Evolutionary conservation across 2,888 invertebrate genomes (phyloP).

Genomic region (Doris montereyensis): DNA sequence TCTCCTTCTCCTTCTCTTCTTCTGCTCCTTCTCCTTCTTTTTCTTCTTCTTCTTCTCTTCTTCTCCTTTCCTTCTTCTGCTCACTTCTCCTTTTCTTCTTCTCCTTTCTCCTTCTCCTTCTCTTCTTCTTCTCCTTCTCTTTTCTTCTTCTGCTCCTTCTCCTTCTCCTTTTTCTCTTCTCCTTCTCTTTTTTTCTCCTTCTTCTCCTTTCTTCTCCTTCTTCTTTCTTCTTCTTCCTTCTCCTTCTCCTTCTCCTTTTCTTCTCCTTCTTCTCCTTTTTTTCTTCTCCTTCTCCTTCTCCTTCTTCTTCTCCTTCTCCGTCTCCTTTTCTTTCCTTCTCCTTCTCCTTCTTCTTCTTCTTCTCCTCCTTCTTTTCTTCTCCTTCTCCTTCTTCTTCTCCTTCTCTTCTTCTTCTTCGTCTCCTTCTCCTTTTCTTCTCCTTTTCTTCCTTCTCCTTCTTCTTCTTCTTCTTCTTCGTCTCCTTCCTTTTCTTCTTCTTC

Average conservation of each 20-base stretch:
- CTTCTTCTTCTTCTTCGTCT: no score
- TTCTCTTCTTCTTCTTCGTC: no score
- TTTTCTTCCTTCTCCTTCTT: background rate
- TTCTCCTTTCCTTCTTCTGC: background rate
- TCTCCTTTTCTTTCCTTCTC: conserved; percentile 1
- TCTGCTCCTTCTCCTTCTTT: no score
- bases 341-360: background rate
- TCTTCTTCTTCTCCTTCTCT: background rate
- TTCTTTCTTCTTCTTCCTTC: background rate
- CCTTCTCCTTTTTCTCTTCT: background rate
- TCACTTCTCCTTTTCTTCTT: background rate
- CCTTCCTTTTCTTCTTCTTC: background rate
- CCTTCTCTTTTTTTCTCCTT: background rate
- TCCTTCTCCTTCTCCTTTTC: background rate
- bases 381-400: background rate
- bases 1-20: no score
- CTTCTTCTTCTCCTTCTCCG: no score
- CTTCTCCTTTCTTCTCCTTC: background rate
- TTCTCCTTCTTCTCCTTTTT: background rate
- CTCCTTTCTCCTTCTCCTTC: background rate
- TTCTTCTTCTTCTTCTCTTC: no score
- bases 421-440: no score
- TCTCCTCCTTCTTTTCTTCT: background rate
- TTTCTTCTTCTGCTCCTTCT: background rate
- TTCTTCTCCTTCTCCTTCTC: background rate